phyloP scores from a whole-genome alignment of 2,888 invertebrate genomes.

The Epistrophe grossulariae region DNA sequence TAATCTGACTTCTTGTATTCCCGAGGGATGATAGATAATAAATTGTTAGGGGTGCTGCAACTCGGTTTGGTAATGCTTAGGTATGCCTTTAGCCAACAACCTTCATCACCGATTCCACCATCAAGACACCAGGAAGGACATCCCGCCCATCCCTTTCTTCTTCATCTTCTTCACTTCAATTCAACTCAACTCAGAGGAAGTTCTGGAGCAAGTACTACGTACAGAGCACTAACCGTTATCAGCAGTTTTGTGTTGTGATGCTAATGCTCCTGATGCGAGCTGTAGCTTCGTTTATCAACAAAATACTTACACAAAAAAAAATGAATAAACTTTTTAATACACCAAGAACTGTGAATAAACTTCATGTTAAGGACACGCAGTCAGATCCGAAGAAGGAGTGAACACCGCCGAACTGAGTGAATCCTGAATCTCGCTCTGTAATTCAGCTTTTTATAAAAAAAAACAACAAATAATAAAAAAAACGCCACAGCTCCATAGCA shows the following conservation, averaged over 20 bases:
- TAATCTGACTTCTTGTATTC: constrained; percentile 72
- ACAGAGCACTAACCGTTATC: constrained; percentile 74
- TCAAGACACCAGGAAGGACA: neutral
- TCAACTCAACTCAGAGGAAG: constrained; percentile 53
- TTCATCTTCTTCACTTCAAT: constrained; percentile 19
- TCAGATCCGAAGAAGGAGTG: constrained; percentile 18
- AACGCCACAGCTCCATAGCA: constrained; percentile 16
- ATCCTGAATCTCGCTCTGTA: constrained; percentile 39
- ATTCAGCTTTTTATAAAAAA: constrained; percentile 30
- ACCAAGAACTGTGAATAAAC: constrained; percentile 72
- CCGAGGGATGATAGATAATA: constrained; percentile 67
- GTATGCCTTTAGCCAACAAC: constrained; percentile 3
- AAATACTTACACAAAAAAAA: constrained; percentile 37
- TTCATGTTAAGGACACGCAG: constrained; percentile 67
- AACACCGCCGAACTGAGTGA: constrained; percentile 26
- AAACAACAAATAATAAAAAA: constrained; percentile 5
- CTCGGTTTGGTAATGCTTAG: constrained; percentile 53
- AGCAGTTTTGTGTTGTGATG: constrained; percentile 75
- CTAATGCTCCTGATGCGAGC: constrained; percentile 73
- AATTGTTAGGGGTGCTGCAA: constrained; percentile 63
- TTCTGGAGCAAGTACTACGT: constrained; percentile 50
- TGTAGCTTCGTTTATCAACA: constrained; percentile 67
- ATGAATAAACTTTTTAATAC: constrained; percentile 65
- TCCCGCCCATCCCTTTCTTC: constrained; percentile 23
- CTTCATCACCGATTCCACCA: neutral